phyloP scores from a whole-genome alignment of 2,888 invertebrate species.

The Hydriomena furcata region DNA sequence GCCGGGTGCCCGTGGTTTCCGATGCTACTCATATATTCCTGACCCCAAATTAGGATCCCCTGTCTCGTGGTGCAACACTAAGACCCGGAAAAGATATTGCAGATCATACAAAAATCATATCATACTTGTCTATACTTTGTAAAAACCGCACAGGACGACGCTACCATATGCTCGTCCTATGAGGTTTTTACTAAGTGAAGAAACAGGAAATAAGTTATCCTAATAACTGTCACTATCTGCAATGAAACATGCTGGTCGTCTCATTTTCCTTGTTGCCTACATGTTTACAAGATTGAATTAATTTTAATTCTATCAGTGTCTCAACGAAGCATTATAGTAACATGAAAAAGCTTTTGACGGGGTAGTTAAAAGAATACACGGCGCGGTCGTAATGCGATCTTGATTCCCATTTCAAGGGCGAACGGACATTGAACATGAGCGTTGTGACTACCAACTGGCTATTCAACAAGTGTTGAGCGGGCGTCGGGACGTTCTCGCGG shows the following conservation, averaged over 20 bases:
- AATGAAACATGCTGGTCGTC: slow-evolving; percentile 8
- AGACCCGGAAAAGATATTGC: no score
- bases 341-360: slow-evolving; percentile 33
- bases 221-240: slow-evolving; percentile 17
- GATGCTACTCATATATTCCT: no score
- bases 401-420: slow-evolving; percentile 60
- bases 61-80: no score
- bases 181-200: no score
- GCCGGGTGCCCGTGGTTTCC: no score
- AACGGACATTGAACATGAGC: slow-evolving; percentile 29
- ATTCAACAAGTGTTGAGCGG: slow-evolving; percentile 70
- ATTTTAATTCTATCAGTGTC: slow-evolving; percentile 4
- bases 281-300: slow-evolving; percentile 15
- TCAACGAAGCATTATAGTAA: slow-evolving; percentile 15
- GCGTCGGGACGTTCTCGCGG: slow-evolving; percentile 52
- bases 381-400: slow-evolving; percentile 34
- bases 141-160: no score
- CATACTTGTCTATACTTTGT: no score
- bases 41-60: no score
- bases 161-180: no score
- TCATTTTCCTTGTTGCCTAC: slow-evolving; percentile 11
- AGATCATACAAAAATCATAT: no score
- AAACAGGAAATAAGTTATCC: slow-evolving; percentile 7
- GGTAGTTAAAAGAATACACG: slow-evolving; percentile 25
- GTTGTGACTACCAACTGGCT: no score